Evolutionary conservation across 2,797 vertebrate genomes (phyloP).

Genomic region (Fundulus diaphanus): DNA sequence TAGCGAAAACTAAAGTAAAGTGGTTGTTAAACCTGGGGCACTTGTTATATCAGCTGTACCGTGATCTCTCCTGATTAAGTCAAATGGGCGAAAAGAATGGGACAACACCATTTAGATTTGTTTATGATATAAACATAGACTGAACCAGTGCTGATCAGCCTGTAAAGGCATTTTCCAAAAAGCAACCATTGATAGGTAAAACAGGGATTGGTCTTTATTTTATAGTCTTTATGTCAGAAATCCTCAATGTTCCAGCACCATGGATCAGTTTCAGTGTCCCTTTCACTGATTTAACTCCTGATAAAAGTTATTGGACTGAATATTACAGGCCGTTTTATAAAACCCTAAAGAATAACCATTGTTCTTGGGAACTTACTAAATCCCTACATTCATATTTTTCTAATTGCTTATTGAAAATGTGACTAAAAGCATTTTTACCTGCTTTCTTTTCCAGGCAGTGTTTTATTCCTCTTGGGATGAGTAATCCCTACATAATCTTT

Average conservation of each 20-base stretch:
- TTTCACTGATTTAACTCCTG: neutral
- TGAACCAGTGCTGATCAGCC: neutral
- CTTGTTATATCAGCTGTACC: neutral
- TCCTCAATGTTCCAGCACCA: neutral
- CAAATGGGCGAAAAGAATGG: neutral
- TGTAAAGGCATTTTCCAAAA: neutral
- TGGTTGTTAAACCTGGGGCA: neutral
- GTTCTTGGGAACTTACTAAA: slow-evolving; percentile 28
- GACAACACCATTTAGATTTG: neutral
- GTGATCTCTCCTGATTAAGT: neutral
- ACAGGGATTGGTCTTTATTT: neutral
- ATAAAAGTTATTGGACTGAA: slow-evolving; percentile 6
- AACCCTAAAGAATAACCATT: slow-evolving; percentile 13
- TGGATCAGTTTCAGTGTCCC: slow-evolving; percentile 3
- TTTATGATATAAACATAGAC: neutral
- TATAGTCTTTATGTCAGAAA: neutral
- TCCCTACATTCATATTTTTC: slow-evolving; percentile 14
- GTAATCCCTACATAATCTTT: neutral
- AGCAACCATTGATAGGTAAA: neutral
- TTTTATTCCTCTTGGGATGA: neutral
- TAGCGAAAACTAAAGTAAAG: slow-evolving; percentile 11
- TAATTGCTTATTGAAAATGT: neutral
- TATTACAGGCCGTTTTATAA: slow-evolving; percentile 5
- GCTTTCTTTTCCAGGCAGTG: neutral
- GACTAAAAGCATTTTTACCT: neutral